Percentiles rank a stretch among this genome's conserved stretches.
These are phyloP conservation scores for Stigmatopora argus DNA, from an alignment of 2,113 vertebrate species.

Conservation along the genomic window DNA sequence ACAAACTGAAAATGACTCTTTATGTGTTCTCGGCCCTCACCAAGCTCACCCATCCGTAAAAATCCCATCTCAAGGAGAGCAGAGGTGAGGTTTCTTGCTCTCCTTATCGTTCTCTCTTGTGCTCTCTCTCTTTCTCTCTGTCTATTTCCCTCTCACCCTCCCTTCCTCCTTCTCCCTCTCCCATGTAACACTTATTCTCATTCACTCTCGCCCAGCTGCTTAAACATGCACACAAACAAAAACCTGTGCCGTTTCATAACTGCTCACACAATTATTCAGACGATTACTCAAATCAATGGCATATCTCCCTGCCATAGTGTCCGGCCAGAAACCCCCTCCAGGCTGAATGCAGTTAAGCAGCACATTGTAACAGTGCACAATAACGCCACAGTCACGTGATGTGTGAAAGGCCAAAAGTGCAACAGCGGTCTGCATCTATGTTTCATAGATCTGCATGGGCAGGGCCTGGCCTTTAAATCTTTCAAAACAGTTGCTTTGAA, in stretches of 20 bases:
- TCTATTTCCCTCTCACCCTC: constrained; percentile 32
- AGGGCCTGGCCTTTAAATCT: constrained; percentile 38
- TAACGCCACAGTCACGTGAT: constrained; percentile 63
- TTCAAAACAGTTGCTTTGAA: constrained; percentile 38
- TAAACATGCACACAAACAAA: constrained; percentile 56
- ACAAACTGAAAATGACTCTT: constrained; percentile 72
- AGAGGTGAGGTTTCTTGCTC: constrained; percentile 70
- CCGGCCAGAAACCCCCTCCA: constrained; percentile 53
- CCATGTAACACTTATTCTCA: constrained; percentile 16
- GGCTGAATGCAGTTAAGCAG: constrained; percentile 60
- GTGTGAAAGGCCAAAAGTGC: constrained; percentile 42
- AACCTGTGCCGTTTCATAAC: constrained; percentile 69
- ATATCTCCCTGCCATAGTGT: constrained; percentile 61
- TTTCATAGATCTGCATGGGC: constrained; percentile 43
- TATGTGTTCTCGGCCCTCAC: constrained; percentile 72
- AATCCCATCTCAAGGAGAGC: constrained; percentile 77
- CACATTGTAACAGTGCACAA: constrained; percentile 60
- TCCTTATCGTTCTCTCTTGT: background rate
- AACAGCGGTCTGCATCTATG: constrained; percentile 42
- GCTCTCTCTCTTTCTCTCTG: constrained; percentile 24
- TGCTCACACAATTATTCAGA: constrained; percentile 74
- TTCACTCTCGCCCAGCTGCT: constrained; percentile 43
- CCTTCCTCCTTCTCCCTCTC: constrained; percentile 39
- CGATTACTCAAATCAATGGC: constrained; percentile 75
- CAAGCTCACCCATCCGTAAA: constrained; percentile 73